phyloP scores from a whole-genome alignment of 2,888 invertebrate species.

The Esperia sulphurella region DNA sequence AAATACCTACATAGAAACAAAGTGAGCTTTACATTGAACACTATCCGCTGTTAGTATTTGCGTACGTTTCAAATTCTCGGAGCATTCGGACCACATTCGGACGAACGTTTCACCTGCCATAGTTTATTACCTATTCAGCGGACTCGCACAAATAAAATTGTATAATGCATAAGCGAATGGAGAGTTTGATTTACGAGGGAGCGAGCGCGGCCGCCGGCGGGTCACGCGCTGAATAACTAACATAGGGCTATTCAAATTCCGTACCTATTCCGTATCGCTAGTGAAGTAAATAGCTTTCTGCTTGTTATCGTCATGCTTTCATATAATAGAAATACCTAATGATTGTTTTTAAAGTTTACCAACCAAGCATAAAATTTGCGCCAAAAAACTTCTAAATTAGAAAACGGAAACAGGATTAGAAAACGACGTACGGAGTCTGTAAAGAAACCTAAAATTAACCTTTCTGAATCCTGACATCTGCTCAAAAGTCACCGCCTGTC shows the following conservation, averaged over 20 bases:
- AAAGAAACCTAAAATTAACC: too few relatives aligned
- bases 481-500: too few relatives aligned
- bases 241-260: slow-evolving; percentile 63
- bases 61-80: slow-evolving; percentile 61
- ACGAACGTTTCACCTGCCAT: slow-evolving; percentile 72
- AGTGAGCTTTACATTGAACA: too few relatives aligned
- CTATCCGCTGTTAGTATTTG: slow-evolving; percentile 43
- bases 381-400: too few relatives aligned
- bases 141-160: slow-evolving; percentile 79
- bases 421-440: too few relatives aligned
- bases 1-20: too few relatives aligned
- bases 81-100: slow-evolving; percentile 37
- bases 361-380: too few relatives aligned
- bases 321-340: too few relatives aligned
- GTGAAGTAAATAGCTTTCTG: slow-evolving; percentile 1
- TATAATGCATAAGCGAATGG: slow-evolving; percentile 79
- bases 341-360: too few relatives aligned
- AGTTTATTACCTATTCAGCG: slow-evolving; percentile 78
- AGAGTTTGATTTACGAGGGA: slow-evolving; percentile 76
- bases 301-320: too few relatives aligned
- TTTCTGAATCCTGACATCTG: too few relatives aligned
- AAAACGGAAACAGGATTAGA: too few relatives aligned
- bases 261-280: slow-evolving; percentile 4
- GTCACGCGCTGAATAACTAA: slow-evolving; percentile 75
- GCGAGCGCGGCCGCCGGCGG: slow-evolving; percentile 38